Percentiles rank a stretch among this genome's conserved stretches.
Evolutionary conservation across 2,797 vertebrate genomes (phyloP).

Genomic region (Acestrorhynchus altus): DNA sequence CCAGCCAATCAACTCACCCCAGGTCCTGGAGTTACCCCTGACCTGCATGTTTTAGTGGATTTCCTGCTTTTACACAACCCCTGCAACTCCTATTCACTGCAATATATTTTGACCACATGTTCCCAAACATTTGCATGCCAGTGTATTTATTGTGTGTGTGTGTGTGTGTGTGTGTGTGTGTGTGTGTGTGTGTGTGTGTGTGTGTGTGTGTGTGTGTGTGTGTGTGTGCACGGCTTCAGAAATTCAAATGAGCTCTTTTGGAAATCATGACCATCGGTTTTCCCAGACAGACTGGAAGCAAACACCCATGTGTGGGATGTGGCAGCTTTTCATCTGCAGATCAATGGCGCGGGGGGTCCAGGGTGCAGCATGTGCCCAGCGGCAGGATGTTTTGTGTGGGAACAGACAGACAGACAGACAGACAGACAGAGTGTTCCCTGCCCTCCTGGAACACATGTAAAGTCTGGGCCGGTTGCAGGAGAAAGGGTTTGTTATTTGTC

Average conservation of each 20-base stretch:
- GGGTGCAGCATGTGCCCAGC: constrained; percentile 31
- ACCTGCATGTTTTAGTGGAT: no score
- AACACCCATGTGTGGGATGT: constrained; percentile 46
- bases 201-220: not conserved
- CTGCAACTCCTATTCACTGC: no score
- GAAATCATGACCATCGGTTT: constrained; percentile 18
- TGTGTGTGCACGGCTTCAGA: not conserved
- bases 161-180: no score
- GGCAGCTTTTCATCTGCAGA: constrained; percentile 38
- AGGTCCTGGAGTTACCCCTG: no score
- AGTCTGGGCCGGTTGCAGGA: not conserved
- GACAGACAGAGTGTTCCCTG: constrained; percentile 23
- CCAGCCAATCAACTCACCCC: no score
- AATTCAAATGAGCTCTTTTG: constrained; percentile 29
- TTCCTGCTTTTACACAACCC: no score
- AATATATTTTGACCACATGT: no score
- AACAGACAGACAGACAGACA: constrained; percentile 17
- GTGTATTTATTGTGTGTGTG: no score
- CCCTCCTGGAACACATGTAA: constrained; percentile 1
- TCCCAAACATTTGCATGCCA: no score
- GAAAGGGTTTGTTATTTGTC: not conserved
- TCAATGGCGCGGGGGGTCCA: constrained; percentile 33
- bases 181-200: not conserved
- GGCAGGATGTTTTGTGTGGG: not conserved
- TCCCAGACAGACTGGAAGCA: constrained; percentile 37